A percentile compares a stretch with the other conserved stretches of the same genome.
These are phyloP conservation scores for Perccottus glenii DNA, from an alignment of 2,113 vertebrate species.

Conservation along the genomic window DNA sequence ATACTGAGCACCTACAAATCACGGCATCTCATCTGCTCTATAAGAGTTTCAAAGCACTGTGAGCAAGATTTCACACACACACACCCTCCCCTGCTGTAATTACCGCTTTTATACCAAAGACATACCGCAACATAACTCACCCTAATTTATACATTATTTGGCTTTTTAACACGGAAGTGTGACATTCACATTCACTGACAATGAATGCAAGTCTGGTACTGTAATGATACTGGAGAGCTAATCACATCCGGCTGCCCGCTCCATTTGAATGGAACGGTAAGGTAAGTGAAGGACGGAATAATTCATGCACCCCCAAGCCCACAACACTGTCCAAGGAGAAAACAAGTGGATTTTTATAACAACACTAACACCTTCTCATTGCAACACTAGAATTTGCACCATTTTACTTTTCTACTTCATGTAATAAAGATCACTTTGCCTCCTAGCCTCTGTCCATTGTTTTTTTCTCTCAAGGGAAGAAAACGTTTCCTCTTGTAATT, in stretches of 20 bases:
- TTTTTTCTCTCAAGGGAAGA: not conserved
- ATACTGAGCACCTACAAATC: conserved; percentile 33
- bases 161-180: conserved; percentile 30
- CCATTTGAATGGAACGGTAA: conserved; percentile 36
- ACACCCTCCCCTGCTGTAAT: conserved; percentile 8
- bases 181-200: conserved; percentile 24
- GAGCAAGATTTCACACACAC: not conserved
- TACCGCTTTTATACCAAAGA: conserved; percentile 29
- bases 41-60: conserved; percentile 8
- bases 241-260: conserved; percentile 38
- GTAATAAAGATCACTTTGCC: conserved; percentile 12
- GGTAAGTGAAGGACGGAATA: conserved; percentile 35
- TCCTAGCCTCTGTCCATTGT: conserved; percentile 12
- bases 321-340: conserved; percentile 40
- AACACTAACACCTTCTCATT: conserved; percentile 8
- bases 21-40: conserved; percentile 25
- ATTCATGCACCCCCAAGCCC: conserved; percentile 45
- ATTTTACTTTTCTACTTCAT: conserved; percentile 16
- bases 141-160: conserved; percentile 34
- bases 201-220: conserved; percentile 23
- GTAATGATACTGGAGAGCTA: conserved; percentile 21
- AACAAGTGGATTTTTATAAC: conserved; percentile 37
- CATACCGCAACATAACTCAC: conserved; percentile 14
- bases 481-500: conserved; percentile 20
- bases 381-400: not conserved